A percentile compares a stretch with the other conserved stretches of the same genome.
phyloP scores from a whole-genome alignment of 2,113 vertebrate species.

The Esox niger region DNA sequence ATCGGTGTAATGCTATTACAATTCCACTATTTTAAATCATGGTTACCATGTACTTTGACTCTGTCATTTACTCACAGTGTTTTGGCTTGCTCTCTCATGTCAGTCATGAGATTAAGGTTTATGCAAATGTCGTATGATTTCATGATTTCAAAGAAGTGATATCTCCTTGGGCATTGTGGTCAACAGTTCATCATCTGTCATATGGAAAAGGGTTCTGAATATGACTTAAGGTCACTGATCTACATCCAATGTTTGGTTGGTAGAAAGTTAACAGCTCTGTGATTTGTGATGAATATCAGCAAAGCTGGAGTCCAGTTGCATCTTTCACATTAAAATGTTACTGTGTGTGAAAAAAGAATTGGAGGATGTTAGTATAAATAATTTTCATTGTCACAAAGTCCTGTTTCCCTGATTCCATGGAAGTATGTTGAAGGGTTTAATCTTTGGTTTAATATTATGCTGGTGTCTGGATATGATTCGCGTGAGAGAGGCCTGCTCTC shows the following conservation, averaged over 20 bases:
- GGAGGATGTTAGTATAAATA: constrained; percentile 41
- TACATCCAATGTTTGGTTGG: not conserved
- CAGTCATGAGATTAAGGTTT: not conserved
- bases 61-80: not conserved
- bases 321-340: constrained; percentile 48
- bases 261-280: not conserved
- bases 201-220: not conserved
- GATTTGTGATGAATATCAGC: constrained; percentile 3
- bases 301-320: constrained; percentile 6
- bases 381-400: constrained; percentile 49
- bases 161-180: not conserved
- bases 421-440: constrained; percentile 44
- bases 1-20: too few relatives aligned
- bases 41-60: not conserved
- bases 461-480: constrained; percentile 36
- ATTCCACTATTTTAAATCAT: too few relatives aligned
- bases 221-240: not conserved
- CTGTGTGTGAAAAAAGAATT: constrained; percentile 47
- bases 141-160: not conserved
- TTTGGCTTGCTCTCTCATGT: not conserved
- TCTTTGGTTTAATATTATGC: constrained; percentile 60
- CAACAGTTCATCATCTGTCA: not conserved
- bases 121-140: not conserved
- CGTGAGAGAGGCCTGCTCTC: constrained; percentile 21
- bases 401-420: constrained; percentile 19